phyloP scores from a whole-genome alignment of 2,888 invertebrate species.

The Prosopocoilus inquinatus region DNA sequence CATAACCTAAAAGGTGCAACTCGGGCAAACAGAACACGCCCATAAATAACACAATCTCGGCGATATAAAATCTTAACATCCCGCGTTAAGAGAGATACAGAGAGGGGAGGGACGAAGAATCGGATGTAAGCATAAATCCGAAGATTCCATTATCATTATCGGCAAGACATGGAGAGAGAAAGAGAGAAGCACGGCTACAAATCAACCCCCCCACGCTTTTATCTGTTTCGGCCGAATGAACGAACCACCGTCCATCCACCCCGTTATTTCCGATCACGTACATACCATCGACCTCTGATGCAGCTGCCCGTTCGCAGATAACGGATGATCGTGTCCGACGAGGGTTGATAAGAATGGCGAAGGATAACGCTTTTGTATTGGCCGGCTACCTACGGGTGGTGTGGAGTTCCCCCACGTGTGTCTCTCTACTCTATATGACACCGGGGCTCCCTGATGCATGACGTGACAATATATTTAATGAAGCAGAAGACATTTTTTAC shows the following conservation, averaged over 20 bases:
- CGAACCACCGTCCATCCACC: constrained; percentile 24
- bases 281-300: constrained; percentile 31
- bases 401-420: too few relatives aligned
- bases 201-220: constrained; percentile 33
- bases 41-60: not conserved
- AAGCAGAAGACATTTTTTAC: too few relatives aligned
- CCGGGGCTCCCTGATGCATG: too few relatives aligned
- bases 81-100: not conserved
- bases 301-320: constrained; percentile 24
- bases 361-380: not conserved
- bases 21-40: not conserved
- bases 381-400: not conserved
- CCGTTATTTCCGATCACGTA: constrained; percentile 40
- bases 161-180: constrained; percentile 6
- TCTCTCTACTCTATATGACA: too few relatives aligned
- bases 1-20: not conserved
- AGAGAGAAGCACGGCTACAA: constrained; percentile 24
- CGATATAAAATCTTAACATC: constrained; percentile 1
- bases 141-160: constrained; percentile 16
- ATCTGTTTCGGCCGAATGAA: constrained; percentile 37
- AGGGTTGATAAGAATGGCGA: constrained; percentile 21
- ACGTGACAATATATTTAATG: too few relatives aligned
- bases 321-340: constrained; percentile 21
- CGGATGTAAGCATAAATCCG: not conserved
- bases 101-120: too few relatives aligned